phyloP scores from a whole-genome alignment of 2,113 vertebrate genomes.

The Smithornis capensis region DNA sequence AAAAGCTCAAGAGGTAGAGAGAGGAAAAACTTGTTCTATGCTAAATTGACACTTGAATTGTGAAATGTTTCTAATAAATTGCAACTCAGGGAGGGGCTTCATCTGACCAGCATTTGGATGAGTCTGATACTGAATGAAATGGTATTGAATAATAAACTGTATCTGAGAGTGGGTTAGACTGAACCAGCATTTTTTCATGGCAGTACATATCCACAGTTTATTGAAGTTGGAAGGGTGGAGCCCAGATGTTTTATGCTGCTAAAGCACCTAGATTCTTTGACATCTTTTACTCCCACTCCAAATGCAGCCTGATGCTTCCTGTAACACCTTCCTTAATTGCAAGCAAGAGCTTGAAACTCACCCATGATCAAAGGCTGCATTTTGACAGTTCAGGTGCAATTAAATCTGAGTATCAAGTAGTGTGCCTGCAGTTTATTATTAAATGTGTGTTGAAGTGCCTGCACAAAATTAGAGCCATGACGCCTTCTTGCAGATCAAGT shows the following conservation, averaged over 20 bases:
- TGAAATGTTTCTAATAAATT: background rate
- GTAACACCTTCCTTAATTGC: background rate
- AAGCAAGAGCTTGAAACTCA: constrained; percentile 22
- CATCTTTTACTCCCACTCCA: background rate
- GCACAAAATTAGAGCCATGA: background rate
- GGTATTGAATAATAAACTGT: background rate
- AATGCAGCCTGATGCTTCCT: background rate
- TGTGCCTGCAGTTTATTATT: background rate
- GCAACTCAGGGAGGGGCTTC: background rate
- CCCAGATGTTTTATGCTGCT: background rate
- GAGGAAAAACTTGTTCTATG: background rate
- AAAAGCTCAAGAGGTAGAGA: background rate
- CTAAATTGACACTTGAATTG: background rate
- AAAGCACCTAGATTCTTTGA: background rate
- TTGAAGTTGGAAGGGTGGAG: background rate
- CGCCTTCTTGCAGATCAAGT: background rate
- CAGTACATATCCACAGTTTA: background rate
- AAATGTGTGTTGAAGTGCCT: background rate
- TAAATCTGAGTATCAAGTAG: background rate
- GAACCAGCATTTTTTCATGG: background rate
- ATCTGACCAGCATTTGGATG: background rate
- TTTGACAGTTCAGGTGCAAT: constrained; percentile 36
- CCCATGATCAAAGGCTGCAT: background rate
- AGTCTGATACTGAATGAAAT: background rate
- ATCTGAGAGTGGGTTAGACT: background rate